Evolutionary conservation across 2,797 vertebrate species (phyloP).

Genomic region (Takifugu rubripes): DNA sequence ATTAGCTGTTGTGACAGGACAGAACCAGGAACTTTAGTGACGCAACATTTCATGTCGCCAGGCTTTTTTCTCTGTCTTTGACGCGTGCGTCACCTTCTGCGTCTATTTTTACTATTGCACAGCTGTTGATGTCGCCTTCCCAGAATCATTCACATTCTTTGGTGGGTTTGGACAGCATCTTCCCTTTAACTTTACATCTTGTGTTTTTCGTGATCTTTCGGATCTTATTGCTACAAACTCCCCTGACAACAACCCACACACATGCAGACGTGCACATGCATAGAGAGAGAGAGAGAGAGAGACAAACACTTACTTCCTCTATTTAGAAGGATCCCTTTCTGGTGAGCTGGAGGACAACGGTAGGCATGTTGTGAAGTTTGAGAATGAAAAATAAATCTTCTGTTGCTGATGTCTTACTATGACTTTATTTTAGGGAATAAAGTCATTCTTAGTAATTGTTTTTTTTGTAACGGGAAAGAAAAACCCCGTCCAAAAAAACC

Average conservation of each 20-base stretch:
- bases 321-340: constrained; percentile 50
- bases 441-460: no score
- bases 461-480: no score
- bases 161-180: constrained; percentile 13
- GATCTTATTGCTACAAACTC: constrained; percentile 37
- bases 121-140: not conserved
- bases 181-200: constrained; percentile 33
- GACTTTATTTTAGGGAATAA: constrained; percentile 3
- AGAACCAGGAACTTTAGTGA: constrained; percentile 63
- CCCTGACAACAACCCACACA: constrained; percentile 12
- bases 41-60: constrained; percentile 63
- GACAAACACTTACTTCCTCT: constrained; percentile 45
- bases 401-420: constrained; percentile 6
- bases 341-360: constrained; percentile 52
- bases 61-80: constrained; percentile 37
- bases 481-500: no score
- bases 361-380: constrained; percentile 24
- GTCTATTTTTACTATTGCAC: constrained; percentile 9
- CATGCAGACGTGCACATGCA: no score
- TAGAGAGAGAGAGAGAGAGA: no score
- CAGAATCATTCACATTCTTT: constrained; percentile 9
- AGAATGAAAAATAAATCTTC: constrained; percentile 16
- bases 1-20: constrained; percentile 67
- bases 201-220: constrained; percentile 68
- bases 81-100: constrained; percentile 31